Base-by-base conservation (phyloP, 2,888 invertebrate species). In the Nebria brevicollis region DNA sequence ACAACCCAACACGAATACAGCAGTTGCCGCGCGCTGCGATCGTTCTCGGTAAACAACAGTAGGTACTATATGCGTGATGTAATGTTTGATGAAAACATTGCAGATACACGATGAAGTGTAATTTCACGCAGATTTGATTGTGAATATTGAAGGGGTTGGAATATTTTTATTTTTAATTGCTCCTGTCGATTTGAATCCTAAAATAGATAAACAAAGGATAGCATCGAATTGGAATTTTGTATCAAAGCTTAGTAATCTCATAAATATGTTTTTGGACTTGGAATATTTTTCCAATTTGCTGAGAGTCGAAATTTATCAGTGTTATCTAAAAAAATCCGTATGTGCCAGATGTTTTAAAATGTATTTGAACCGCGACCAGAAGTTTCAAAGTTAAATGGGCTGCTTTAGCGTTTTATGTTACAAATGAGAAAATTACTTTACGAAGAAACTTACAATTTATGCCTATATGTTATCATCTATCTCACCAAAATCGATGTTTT, bases 401-500 rank as follows among this genome's bases (percentile, higher is more conserved):
- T 34, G 34, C 34, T 34, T 34, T 34, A 34, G 34, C 34, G 34
- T 34, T 34, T 34, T 70, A 79, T 75, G 79, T 79, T 79, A 75
- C 74, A 79, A 79, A 79, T 79, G 79, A 79, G 79, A 74, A 68
- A 79, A 79, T 79, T 79, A 79, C 79, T 74, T 73, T 73, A 54
- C 68, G 75, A 65, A 75, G 68, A 79, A 79, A 79, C 79, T 79
- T 75, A 34, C 5, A 34, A 34, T 34, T 34, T 34, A 34, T 34
- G 34, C 34, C 34, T 34, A 34, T 34, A 34, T 34, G 34, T 5
- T 5, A 34, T 34, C 34, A 34, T 5, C 34, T 4, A 34, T 34
- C 34, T 34, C 34, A 34, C 34, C 34, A 34, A 34, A 34, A 34
- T 34, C 34, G 5, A 34, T 34, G 34, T 34, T 5, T 34, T 5